Evolutionary conservation across 2,113 vertebrate genomes (phyloP).

Genomic region (Actinemys pallida): DNA sequence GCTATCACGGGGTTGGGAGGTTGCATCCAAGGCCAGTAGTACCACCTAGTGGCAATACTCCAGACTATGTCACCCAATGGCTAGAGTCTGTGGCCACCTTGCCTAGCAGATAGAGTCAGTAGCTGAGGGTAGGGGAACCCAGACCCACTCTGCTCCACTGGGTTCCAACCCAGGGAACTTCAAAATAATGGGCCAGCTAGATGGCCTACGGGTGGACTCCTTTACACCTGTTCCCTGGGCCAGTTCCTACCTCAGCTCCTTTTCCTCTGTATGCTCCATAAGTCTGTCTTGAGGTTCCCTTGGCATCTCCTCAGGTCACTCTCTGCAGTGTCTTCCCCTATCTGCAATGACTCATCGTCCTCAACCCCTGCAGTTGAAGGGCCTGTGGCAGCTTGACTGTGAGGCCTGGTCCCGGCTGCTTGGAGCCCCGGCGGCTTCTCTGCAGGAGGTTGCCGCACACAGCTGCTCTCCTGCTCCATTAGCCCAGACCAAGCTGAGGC

Average conservation of each 20-base stretch:
- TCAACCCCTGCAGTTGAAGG: not conserved
- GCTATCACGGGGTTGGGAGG: not conserved
- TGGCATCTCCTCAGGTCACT: not conserved
- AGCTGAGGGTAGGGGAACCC: not conserved
- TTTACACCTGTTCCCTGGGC: not conserved
- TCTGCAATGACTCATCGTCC: not conserved
- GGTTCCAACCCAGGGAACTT: not conserved
- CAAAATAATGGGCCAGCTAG: not conserved
- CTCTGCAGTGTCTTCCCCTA: not conserved
- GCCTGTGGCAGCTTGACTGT: not conserved
- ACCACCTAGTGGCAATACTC: not conserved
- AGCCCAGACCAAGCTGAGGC: too few relatives aligned
- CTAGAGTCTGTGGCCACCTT: not conserved
- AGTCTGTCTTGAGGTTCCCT: not conserved
- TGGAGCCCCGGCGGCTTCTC: too few relatives aligned
- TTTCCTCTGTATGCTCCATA: not conserved
- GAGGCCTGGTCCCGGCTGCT: not conserved
- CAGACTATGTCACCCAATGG: not conserved
- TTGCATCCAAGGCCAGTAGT: not conserved
- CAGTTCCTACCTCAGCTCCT: not conserved
- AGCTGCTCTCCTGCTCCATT: too few relatives aligned
- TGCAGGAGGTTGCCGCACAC: too few relatives aligned
- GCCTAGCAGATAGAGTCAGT: not conserved
- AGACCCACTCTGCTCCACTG: not conserved
- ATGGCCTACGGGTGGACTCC: not conserved